phyloP scores from a whole-genome alignment of 2,113 vertebrate genomes.

The Erpornis zantholeuca region DNA sequence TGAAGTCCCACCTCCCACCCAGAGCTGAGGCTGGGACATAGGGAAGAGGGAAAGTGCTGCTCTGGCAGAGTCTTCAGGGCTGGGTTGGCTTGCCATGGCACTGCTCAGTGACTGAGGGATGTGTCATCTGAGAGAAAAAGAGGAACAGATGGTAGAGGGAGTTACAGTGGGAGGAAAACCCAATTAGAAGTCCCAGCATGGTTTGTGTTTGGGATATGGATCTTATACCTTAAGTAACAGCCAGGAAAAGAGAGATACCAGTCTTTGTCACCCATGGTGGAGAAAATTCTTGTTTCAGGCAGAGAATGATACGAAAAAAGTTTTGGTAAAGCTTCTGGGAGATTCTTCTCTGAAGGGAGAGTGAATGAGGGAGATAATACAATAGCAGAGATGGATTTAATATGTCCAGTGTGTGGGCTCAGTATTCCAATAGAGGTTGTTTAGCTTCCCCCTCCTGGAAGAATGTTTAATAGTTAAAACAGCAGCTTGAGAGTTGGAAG shows the following conservation, averaged over 20 bases:
- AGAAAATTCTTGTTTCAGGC: conserved; percentile 11
- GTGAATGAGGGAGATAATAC: not conserved
- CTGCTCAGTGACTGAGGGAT: conserved; percentile 58
- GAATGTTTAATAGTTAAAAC: not conserved
- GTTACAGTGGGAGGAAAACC: conserved; percentile 71
- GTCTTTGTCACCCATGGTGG: conserved; percentile 27
- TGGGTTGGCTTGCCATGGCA: conserved; percentile 16
- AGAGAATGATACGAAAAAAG: not conserved
- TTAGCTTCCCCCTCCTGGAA: not conserved
- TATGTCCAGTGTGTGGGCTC: not conserved
- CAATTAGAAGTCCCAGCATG: conserved; percentile 68
- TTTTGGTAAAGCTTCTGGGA: not conserved
- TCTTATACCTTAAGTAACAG: conserved; percentile 58
- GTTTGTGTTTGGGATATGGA: conserved; percentile 62
- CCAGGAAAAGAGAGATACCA: conserved; percentile 45
- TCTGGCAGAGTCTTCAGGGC: not conserved
- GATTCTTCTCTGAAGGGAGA: not conserved
- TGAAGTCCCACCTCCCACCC: not conserved
- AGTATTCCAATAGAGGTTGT: not conserved
- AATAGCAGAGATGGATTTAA: not conserved
- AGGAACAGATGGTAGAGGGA: conserved; percentile 68
- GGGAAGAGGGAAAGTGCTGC: not conserved
- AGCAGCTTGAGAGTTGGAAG: not conserved
- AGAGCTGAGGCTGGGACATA: not conserved
- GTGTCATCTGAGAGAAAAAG: conserved; percentile 46